These are phyloP conservation scores for Lampropteryx suffumata DNA, from an alignment of 2,888 invertebrate genomes.

Conservation along the genomic window DNA sequence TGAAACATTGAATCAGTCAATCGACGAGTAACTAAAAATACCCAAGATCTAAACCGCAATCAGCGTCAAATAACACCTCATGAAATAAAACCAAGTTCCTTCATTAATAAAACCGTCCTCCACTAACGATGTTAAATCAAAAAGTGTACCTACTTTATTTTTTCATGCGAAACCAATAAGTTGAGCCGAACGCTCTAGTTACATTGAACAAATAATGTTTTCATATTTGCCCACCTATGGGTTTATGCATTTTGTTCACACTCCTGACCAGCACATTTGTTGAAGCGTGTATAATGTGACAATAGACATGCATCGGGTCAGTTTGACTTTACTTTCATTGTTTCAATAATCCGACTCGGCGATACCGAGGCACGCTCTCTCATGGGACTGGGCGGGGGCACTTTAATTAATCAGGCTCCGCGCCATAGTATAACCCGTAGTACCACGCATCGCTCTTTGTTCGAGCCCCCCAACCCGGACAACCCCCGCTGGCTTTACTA, in stretches of 20 bases:
- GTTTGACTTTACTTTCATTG: slow-evolving; percentile 54
- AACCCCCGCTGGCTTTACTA: slow-evolving; percentile 58
- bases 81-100: too few species aligned
- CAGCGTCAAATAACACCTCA: too few species aligned
- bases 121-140: too few species aligned
- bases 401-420: slow-evolving; percentile 76
- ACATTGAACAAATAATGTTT: neutral
- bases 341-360: slow-evolving; percentile 62
- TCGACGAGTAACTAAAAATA: too few species aligned
- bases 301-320: slow-evolving; percentile 25
- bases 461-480: slow-evolving; percentile 45
- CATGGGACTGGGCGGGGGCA: slow-evolving; percentile 71
- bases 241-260: neutral
- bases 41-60: too few species aligned
- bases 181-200: slow-evolving; percentile 2
- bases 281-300: slow-evolving; percentile 21
- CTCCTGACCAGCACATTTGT: slow-evolving; percentile 1
- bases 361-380: slow-evolving; percentile 61
- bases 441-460: slow-evolving; percentile 51
- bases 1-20: too few species aligned
- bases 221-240: neutral
- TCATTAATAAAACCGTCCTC: too few species aligned
- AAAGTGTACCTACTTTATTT: too few species aligned
- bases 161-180: too few species aligned
- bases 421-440: slow-evolving; percentile 11